Base-by-base conservation (phyloP, 1,140 invertebrate genomes). In the Scaptomyza hsui region DNA sequence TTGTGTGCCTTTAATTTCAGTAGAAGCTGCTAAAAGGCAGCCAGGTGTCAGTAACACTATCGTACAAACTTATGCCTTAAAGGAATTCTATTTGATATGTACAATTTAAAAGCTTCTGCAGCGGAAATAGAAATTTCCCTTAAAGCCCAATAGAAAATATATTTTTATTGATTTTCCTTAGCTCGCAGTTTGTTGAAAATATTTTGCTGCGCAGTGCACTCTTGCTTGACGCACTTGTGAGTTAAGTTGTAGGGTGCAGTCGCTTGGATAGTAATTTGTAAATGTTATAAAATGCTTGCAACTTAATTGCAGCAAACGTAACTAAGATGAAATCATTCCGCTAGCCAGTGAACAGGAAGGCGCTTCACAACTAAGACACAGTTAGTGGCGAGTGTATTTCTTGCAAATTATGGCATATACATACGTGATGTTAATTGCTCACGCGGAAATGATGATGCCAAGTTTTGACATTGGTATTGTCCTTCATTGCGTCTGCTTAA, bases 31-130 rank as follows among this genome's bases (percentile, higher is more conserved):
- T 41, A 53, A 55, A 52, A 42, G 12, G 19, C 29, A 61, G 13
- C 12, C 64, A 63, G 42, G 67, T 70, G 60, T 56, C 67, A 70
- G 42, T 70, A 56, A 63, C 60, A 70, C 49, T 56, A 24, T 18
- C 16, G 5, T 56, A 26, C 60, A 61, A 53, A 5, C 12, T 44
- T 26, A 1, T 19, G 18, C 16, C 12, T 26, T 4, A 3, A 18
- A 13, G 3, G 10, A 29, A 44, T n/a, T n/a, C n/a, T n/a, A 44
- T 56, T 56, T 3, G 19, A 44, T 26, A 3, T 13, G 24, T 26
- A 4, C 21, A 13, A 19, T 41, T 39, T 10, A 55, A 26, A 4
- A 9, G 4, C 4, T 24, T 24, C 0, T 24, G 24, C 24, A 5
- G 4, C 24, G 4, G 24, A 24, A 4, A 24, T 24, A 5, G 24